phyloP scores from a whole-genome alignment of 2,113 vertebrate species.

The Tichodroma muraria region DNA sequence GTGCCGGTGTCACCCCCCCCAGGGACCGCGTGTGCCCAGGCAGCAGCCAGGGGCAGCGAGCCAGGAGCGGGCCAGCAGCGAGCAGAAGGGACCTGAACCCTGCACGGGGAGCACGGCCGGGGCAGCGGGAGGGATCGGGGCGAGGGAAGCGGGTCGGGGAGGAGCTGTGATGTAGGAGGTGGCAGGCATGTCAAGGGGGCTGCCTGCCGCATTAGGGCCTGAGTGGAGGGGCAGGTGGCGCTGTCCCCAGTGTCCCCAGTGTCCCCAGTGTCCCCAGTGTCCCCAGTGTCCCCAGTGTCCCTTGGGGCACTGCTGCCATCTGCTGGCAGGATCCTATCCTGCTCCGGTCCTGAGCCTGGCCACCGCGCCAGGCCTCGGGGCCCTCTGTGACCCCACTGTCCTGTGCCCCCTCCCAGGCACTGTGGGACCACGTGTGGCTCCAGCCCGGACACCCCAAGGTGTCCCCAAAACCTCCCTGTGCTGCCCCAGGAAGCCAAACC shows the following conservation, averaged over 20 bases:
- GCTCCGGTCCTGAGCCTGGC: not conserved
- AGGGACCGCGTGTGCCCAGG: fast-evolving
- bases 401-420: not conserved
- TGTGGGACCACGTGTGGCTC: not conserved
- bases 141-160: not conserved
- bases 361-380: not conserved
- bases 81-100: not conserved
- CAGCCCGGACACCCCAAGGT: not conserved
- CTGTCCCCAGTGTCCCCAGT: not conserved
- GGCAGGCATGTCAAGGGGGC: not conserved
- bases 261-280: not conserved
- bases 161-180: not conserved
- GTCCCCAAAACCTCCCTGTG: not conserved
- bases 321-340: slow-evolving; percentile 16
- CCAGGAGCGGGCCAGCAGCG: fast-evolving
- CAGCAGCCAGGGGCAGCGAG: not conserved
- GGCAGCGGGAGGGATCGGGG: not conserved
- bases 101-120: fast-evolving
- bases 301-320: slow-evolving; percentile 41
- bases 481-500: not conserved
- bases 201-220: fast-evolving
- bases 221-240: not conserved
- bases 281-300: not conserved
- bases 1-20: not conserved
- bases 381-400: not conserved